These are phyloP conservation scores for Zaprionus taronus DNA, from an alignment of 1,140 invertebrate genomes.

Conservation along the genomic window DNA sequence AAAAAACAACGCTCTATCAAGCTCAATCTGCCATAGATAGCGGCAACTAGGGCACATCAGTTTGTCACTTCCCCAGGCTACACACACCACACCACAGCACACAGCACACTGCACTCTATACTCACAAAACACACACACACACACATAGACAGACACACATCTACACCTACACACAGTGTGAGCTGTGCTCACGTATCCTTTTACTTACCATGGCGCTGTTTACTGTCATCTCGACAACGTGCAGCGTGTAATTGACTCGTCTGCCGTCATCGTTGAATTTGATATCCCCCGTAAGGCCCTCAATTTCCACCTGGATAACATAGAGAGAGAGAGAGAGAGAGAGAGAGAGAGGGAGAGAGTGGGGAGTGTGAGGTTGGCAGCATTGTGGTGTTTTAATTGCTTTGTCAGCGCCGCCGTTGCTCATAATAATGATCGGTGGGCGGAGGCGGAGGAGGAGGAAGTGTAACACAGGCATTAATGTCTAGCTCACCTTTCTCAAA, in stretches of 20 bases:
- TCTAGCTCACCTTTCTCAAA: slow-evolving; percentile 90
- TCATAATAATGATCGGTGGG: slow-evolving; percentile 38
- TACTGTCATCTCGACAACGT: slow-evolving; percentile 95
- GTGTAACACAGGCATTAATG: slow-evolving; percentile 27
- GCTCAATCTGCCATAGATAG: slow-evolving; percentile 10
- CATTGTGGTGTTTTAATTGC: slow-evolving; percentile 66
- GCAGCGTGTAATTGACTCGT: slow-evolving; percentile 95
- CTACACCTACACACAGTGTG: slow-evolving; percentile 15
- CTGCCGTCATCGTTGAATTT: slow-evolving; percentile 94
- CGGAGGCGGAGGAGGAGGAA: background rate
- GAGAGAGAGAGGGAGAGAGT: slow-evolving; percentile 9
- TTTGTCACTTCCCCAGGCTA: background rate
- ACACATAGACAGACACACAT: background rate
- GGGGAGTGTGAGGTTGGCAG: background rate
- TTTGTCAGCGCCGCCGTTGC: slow-evolving; percentile 60
- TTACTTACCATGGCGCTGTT: slow-evolving; percentile 73
- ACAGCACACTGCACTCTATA: no score
- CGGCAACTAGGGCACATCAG: slow-evolving; percentile 4
- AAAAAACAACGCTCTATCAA: slow-evolving; percentile 8
- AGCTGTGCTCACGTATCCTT: background rate
- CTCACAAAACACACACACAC: background rate
- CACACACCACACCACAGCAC: background rate
- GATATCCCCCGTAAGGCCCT: slow-evolving; percentile 95
- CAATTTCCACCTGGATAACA: slow-evolving; percentile 92
- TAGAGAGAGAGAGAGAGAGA: slow-evolving; percentile 7